A percentile compares a stretch with the other conserved stretches of the same genome.
These are phyloP conservation scores for Mixornis gularis DNA, from an alignment of 2,113 vertebrate species.

Conservation along the genomic window DNA sequence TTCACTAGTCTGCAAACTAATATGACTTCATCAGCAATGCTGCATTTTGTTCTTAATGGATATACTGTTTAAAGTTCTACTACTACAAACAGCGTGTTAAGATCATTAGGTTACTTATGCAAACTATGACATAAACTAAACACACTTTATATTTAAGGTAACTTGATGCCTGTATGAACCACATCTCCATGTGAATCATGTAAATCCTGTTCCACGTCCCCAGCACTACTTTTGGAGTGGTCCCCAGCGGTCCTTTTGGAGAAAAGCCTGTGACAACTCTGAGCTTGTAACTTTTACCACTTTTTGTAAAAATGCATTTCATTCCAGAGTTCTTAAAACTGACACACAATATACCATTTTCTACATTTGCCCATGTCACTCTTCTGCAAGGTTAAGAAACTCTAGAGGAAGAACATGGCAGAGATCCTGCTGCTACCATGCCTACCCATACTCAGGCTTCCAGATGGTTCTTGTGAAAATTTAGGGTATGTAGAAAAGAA, in stretches of 20 bases:
- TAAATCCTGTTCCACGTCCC: background rate
- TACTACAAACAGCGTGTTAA: background rate
- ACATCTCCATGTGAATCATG: background rate
- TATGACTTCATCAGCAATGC: background rate
- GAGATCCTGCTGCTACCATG: background rate
- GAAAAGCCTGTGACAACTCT: background rate
- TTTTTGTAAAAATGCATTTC: background rate
- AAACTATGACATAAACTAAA: background rate
- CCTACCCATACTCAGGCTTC: background rate
- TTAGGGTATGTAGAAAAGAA: constrained; percentile 11
- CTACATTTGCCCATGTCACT: background rate
- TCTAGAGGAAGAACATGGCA: background rate
- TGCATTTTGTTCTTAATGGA: background rate
- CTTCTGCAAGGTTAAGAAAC: background rate
- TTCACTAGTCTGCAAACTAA: background rate
- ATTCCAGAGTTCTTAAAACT: background rate
- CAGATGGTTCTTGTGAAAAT: background rate
- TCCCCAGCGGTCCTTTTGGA: background rate
- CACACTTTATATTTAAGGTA: background rate
- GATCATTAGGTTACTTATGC: background rate
- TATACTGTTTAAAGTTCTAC: background rate
- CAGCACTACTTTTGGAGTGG: background rate
- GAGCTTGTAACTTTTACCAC: background rate
- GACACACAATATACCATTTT: background rate
- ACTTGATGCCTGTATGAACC: background rate